Conservation (phyloP, 2,797 vertebrate species). For the Tragelaphus eurycerus region DNA sequence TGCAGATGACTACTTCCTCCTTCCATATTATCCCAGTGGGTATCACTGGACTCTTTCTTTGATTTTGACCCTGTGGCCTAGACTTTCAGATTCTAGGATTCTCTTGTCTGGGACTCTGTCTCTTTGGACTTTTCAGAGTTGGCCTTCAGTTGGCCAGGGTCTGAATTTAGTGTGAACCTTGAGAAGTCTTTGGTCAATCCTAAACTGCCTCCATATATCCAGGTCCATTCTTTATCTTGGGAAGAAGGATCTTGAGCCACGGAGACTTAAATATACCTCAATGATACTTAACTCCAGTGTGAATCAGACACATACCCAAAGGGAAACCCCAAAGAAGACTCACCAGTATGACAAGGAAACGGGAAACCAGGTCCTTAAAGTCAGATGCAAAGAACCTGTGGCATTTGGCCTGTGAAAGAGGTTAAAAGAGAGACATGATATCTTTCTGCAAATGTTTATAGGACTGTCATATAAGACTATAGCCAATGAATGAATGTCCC, state of each 20-base stretch:
- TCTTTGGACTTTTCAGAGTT: neutral
- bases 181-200: neutral
- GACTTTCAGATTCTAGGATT: neutral
- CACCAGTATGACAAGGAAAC: neutral
- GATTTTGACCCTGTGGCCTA: neutral
- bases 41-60: neutral
- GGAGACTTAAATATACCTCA: neutral
- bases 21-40: neutral
- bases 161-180: neutral
- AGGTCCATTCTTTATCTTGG: neutral
- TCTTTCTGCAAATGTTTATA: constrained; percentile 6
- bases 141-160: neutral
- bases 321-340: neutral
- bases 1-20: neutral
- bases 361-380: neutral
- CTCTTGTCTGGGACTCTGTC: neutral
- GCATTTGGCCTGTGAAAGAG: neutral
- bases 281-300: neutral
- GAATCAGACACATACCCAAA: neutral
- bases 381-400: neutral
- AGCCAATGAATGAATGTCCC: neutral
- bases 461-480: neutral
- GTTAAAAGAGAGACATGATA: neutral
- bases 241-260: neutral
- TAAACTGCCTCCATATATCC: neutral